Base-by-base conservation (phyloP, 2,113 vertebrate species). In the Pyrgilauda ruficollis region DNA sequence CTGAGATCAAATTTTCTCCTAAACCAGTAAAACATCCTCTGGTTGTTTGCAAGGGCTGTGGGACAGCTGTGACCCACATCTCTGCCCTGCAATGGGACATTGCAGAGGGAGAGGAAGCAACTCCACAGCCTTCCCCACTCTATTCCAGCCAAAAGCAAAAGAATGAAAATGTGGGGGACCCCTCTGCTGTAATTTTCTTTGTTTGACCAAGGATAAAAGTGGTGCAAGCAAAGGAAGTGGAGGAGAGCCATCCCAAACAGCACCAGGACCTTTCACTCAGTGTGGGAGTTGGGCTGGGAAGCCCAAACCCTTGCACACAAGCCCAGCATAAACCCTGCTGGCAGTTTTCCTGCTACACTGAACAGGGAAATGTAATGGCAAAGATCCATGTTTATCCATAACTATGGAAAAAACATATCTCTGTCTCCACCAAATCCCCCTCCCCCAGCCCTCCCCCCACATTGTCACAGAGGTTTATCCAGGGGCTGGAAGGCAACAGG, bases 251-350 rank as follows among this genome's bases (percentile, higher is more conserved):
- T 14, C 27, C 66, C 15, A 6, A 53, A 41, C 7, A 31, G 81
- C 58, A n/a, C 13, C 2, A 3, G 10, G 8, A 63, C 68, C 59
- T 74, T 1, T 4, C 1, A 11, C 59, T 64, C 23, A 2, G 35
- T 0, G 4, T 14, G 70, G 50, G 37, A 73, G 30, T 11, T 44
- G 30, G 46, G 35, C 33, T 90, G 89, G 30, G 66, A 70, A 56
- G 31, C 12, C 46, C 74, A 64, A 61, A 66, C 13, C 37, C 49
- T 41, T 22, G 35, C 44, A n/a, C 35, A 56, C 11, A 39, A 83
- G 27, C 43, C 41, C 37, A 37, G 30, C 22, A 63, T 62, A 72
- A 67, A 62, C 31, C 13, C 22, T 18, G 75, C 53, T 12, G 31
- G 17, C 37, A 93, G 19, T 41, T 67, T 75, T 79, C 43, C 62